Evolutionary conservation across 2,113 vertebrate species (phyloP), one percentile per base, ranked within the genome.

Genomic region (Muscicapa adusta): DNA sequence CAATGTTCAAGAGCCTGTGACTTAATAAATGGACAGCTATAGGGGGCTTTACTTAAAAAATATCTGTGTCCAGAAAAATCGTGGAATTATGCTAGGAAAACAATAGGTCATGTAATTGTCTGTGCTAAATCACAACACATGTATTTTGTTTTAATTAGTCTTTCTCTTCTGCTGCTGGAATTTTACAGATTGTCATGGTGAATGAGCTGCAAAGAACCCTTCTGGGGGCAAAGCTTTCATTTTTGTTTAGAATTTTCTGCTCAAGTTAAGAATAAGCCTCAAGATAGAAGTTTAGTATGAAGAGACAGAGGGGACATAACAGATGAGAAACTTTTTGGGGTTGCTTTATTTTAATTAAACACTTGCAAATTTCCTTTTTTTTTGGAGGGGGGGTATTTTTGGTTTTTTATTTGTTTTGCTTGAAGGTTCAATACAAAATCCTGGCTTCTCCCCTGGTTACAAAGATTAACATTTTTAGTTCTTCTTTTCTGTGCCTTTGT

Each of bases 241-340:
- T 94, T 94, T 81, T 60, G 28, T 82, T 94, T 72, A 78, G 57
- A 93, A 82, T 93, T 95, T 89, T 95, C 47, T 43, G 78, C 53
- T 86, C 40, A 82, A 66, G 72, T 53, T 84, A 83, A 86, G 62
- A 94, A 75, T 47, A 72, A 91, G 20, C 54, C 66, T 89, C 0
- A 0, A 92, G 67, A 77, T 29, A 79, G 62, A 72, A 65, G 5
- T 31, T 42, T 75, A 89, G 33, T 50, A 73, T 18, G 53, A 86
- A 89, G 62, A 80, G 12, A 40, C 10, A 71, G 48, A 54, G 5
- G 6, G 3, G 12, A 72, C 79, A 83, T 61, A 90, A 73, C 9
- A 45, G 29, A 82, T 45, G 15, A 92, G 25, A 78, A 82, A 75
- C 6, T 31, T 88, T 23, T 0, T 8, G 3, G 3, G 4, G 9